Evolutionary conservation across 2,113 vertebrate genomes (phyloP).

Genomic region (Calyptommatus sinebrachiatus): DNA sequence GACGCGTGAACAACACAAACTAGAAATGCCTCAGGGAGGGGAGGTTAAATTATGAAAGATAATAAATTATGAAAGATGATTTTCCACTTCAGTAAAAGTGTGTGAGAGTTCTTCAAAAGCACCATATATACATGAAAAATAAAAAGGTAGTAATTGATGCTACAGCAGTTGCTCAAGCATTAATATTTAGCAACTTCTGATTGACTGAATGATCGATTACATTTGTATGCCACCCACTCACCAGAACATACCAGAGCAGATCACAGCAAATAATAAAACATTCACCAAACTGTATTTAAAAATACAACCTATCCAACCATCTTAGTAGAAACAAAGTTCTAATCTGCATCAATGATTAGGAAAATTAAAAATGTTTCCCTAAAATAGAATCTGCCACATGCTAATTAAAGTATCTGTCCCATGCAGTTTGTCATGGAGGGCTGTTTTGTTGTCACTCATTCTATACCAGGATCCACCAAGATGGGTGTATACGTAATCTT

Average conservation of each 20-base stretch:
- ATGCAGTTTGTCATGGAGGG: neutral
- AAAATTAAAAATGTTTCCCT: neutral
- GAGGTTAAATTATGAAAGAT: constrained; percentile 27
- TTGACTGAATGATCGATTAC: neutral
- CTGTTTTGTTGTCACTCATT: neutral
- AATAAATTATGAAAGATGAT: constrained; percentile 23
- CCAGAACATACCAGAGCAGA: no score
- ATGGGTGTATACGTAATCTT: neutral
- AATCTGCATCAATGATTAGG: constrained; percentile 12
- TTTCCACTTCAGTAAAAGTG: constrained; percentile 18
- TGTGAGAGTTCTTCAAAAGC: constrained; percentile 18
- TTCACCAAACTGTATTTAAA: no score
- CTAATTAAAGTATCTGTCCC: no score
- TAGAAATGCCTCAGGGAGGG: neutral
- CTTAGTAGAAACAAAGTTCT: neutral
- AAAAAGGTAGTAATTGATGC: constrained; percentile 12
- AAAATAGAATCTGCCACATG: neutral
- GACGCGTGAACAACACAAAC: constrained; percentile 1
- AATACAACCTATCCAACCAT: no score
- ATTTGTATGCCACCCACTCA: no score
- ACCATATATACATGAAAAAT: neutral
- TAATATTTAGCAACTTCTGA: neutral
- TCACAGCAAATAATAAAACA: no score
- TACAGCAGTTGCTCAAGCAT: constrained; percentile 6
- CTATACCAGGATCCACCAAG: neutral